Evolutionary conservation across 1,140 invertebrate genomes (phyloP).

Genomic region (Sitobion miscanthi): DNA sequence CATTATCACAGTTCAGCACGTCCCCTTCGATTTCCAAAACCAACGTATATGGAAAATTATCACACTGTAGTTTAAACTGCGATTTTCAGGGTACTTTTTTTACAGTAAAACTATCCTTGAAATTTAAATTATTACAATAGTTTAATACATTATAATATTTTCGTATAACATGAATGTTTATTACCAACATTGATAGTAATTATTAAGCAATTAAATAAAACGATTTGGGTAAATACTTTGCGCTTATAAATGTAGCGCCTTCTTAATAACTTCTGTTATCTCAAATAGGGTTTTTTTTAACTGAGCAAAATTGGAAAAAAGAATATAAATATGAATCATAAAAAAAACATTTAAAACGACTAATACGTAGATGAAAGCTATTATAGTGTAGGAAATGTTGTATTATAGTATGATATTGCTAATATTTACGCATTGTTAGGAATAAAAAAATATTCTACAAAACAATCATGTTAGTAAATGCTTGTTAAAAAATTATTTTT

Average conservation of each 20-base stretch:
- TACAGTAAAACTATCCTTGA: background rate
- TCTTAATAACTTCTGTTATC: background rate
- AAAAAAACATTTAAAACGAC: background rate
- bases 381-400: no score
- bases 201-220: background rate
- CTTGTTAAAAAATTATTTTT: background rate
- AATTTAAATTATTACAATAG: background rate
- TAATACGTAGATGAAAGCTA: background rate
- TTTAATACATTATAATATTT: background rate
- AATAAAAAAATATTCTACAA: background rate
- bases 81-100: background rate
- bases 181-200: background rate
- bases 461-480: background rate
- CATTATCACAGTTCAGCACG: conserved; percentile 11
- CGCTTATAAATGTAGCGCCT: no score
- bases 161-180: background rate
- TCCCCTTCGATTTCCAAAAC: conserved; percentile 21
- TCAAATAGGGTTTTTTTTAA: background rate
- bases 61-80: background rate
- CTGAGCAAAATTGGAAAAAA: no score
- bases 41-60: background rate
- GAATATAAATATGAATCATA: no score
- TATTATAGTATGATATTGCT: background rate
- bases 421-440: background rate
- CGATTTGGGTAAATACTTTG: background rate